A percentile compares a stretch with the other conserved stretches of the same genome.
Conservation (phyloP, 2,797 vertebrate species). For the Silurus lanzhouensis region DNA sequence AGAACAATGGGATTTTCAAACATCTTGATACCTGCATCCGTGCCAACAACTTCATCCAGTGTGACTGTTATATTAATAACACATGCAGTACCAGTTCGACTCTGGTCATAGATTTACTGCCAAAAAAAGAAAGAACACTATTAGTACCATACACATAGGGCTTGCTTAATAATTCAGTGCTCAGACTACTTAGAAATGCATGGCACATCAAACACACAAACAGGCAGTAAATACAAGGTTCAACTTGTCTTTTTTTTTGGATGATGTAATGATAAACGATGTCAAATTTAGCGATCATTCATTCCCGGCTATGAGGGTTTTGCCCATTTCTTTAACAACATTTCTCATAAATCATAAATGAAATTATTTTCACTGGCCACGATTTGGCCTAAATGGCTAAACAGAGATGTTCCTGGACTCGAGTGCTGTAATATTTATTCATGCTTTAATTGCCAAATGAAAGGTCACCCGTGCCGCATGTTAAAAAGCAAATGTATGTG, state of each 20-base stretch:
- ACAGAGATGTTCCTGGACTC: neutral
- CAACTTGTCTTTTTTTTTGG: neutral
- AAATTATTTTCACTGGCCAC: neutral
- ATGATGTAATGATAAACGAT: slow-evolving; percentile 18
- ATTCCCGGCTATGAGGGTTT: neutral
- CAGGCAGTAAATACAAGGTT: neutral
- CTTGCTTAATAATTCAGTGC: neutral
- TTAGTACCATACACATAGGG: neutral
- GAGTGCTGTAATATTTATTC: neutral
- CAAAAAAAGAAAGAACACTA: slow-evolving; percentile 3
- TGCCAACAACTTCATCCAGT: slow-evolving; percentile 37
- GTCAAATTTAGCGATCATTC: slow-evolving; percentile 3
- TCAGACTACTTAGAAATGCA: slow-evolving; percentile 6
- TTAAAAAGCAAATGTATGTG: neutral
- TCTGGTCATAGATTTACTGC: slow-evolving; percentile 17
- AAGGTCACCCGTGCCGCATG: slow-evolving; percentile 13
- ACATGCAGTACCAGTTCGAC: slow-evolving; percentile 28
- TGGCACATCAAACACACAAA: neutral
- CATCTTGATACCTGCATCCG: slow-evolving; percentile 14
- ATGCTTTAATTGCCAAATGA: neutral
- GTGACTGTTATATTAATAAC: slow-evolving; percentile 38
- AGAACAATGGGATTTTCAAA: slow-evolving; percentile 43
- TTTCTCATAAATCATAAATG: slow-evolving; percentile 23
- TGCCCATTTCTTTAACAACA: neutral
- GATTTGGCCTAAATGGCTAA: neutral